Base-by-base conservation (phyloP, 2,113 vertebrate genomes). In the Dolichallabes microphthalmus region DNA sequence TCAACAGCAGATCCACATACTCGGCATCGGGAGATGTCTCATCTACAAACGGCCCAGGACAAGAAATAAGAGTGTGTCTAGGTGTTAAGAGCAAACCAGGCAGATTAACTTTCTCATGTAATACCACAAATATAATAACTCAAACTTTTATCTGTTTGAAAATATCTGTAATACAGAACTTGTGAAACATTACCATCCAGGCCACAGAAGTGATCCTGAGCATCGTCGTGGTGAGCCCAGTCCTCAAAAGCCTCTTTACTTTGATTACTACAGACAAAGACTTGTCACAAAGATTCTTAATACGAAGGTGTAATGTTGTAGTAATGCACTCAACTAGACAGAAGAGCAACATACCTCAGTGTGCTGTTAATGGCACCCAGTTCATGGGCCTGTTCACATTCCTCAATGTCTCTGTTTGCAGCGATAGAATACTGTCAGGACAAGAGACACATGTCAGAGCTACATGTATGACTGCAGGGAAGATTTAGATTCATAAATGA, bases 161-260 rank as follows among this genome's bases (percentile, higher is more conserved):
- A 13, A 14, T 10, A 8, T 39, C 27, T 66, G 30, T 78, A 53
- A 57, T 19, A 58, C 2, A 52, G 17, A 55, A 57, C 32, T 7
- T 73, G 52, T n/a, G 14, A 14, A 32, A 68, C 83, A 93, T 96
- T 94, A 99, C 98, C 98, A 79, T 98, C 97, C 82, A 98, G 95
- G 89, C 98, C 98, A 92, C 98, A 99, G 93, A 99, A 99, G 86
- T 98, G 95, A 90, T 99, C 98, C 93, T 98, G 97, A 82, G 98
- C 97, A 61, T 99, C 98, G 85, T 99, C 98, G 0, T 99, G 97
- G 93, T 97, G 95, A 80, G 97, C 97, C 98, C 98, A 99, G 93
- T 98, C 97, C 88, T 95, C 97, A 86, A 99, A 99, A 66, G 98
- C 98, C 93, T 98, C 94, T 92, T 97, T 98, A 90, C 95, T 98